Conservation (phyloP, 2,113 vertebrate species). For the Podarcis muralis region DNA sequence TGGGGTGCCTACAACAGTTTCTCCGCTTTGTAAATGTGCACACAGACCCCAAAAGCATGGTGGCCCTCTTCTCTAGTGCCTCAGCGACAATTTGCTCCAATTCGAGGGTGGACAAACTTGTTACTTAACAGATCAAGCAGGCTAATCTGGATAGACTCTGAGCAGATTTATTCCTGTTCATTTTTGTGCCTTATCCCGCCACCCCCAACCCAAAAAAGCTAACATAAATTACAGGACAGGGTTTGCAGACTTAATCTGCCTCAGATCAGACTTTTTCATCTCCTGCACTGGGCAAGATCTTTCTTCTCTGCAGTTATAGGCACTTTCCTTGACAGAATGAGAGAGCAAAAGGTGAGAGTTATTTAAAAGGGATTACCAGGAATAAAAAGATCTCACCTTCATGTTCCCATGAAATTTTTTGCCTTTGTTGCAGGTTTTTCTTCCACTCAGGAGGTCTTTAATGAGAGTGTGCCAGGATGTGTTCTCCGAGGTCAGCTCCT, state of each 20-base stretch:
- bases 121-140: background rate
- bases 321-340: background rate
- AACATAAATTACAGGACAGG: background rate
- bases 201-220: background rate
- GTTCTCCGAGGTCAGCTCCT: background rate
- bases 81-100: background rate
- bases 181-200: background rate
- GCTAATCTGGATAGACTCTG: background rate
- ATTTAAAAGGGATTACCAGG: constrained; percentile 11
- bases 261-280: background rate
- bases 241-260: constrained; percentile 22
- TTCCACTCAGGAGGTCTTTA: background rate
- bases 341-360: constrained; percentile 7
- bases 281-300: background rate
- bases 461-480: constrained; percentile 1
- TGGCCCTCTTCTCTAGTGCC: background rate
- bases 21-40: no score
- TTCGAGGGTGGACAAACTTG: background rate
- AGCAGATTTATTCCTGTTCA: background rate
- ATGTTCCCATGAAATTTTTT: background rate
- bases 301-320: background rate
- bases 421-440: background rate
- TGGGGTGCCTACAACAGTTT: no score
- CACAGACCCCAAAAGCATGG: no score
- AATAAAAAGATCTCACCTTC: background rate